A percentile compares a stretch with the other conserved stretches of the same genome.
These are phyloP conservation scores for Electrona antarctica DNA, from an alignment of 2,113 vertebrate genomes.

Conservation along the genomic window DNA sequence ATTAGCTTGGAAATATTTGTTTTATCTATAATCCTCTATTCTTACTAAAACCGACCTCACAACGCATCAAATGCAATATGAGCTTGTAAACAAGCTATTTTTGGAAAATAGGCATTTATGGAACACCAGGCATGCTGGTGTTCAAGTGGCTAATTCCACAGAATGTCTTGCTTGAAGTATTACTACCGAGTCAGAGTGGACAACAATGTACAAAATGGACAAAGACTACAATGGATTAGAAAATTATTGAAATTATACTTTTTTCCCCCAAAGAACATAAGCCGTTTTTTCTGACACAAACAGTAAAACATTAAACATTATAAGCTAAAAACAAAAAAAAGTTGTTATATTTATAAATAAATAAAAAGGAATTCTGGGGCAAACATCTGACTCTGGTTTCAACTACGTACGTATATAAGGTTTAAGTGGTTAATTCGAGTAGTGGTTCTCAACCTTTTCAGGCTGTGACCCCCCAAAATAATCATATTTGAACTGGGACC, in stretches of 20 bases:
- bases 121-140: too few relatives aligned
- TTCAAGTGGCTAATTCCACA: background rate
- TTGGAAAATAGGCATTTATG: too few relatives aligned
- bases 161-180: slow-evolving; percentile 12
- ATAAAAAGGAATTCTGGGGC: too few relatives aligned
- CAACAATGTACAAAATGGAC: background rate
- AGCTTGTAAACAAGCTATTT: too few relatives aligned
- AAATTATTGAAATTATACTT: background rate
- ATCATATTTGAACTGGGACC: too few relatives aligned
- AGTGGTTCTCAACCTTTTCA: too few relatives aligned
- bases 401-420: slow-evolving; percentile 6
- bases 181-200: background rate
- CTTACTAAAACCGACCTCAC: too few relatives aligned
- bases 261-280: background rate
- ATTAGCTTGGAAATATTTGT: background rate
- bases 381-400: background rate
- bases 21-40: background rate
- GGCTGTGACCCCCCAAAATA: too few relatives aligned
- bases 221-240: background rate
- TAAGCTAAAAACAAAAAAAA: too few relatives aligned
- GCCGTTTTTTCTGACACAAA: background rate
- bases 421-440: background rate
- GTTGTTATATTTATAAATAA: background rate
- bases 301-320: too few relatives aligned
- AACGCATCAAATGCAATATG: too few relatives aligned